Conservation (phyloP, 1,140 invertebrate genomes). For the Bombus polaris region DNA sequence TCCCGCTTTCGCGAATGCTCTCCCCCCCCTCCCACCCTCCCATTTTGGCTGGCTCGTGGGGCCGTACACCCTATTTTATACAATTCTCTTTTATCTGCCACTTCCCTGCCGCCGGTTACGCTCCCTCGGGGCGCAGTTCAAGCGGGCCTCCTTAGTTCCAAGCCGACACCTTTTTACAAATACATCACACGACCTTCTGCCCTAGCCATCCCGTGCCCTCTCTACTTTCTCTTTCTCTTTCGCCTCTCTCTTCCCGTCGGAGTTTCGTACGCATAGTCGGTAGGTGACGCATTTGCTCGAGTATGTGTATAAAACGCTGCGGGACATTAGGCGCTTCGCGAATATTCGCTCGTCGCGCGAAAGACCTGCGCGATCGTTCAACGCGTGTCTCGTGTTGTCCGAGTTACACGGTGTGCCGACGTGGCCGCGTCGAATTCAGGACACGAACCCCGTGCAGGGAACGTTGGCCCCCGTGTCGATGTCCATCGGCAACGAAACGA, state of each 20-base stretch:
- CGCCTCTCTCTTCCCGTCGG: too few species aligned
- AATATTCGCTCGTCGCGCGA: too few species aligned
- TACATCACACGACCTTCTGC: conserved; percentile 81
- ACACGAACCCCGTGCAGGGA: background rate
- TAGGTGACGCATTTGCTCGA: too few species aligned
- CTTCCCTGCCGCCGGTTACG: conserved; percentile 72
- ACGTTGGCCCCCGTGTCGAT: background rate
- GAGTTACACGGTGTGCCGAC: too few species aligned
- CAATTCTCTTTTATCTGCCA: conserved; percentile 82
- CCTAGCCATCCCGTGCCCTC: conserved; percentile 43
- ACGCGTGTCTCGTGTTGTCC: too few species aligned
- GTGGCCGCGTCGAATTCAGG: background rate
- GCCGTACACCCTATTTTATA: conserved; percentile 79
- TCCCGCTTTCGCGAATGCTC: conserved; percentile 20
- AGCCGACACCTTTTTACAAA: conserved; percentile 83
- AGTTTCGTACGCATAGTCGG: too few species aligned
- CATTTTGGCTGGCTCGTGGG: conserved; percentile 35
- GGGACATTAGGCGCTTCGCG: too few species aligned
- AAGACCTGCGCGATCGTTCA: accelerated
- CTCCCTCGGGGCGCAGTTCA: conserved; percentile 78
- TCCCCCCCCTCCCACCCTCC: too few species aligned
- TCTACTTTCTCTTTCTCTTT: background rate
- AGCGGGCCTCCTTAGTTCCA: conserved; percentile 80
- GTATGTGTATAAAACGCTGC: accelerated
- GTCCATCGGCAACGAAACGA: conserved; percentile 48